These are phyloP conservation scores for Phyllotreta cruciferae DNA, from an alignment of 2,888 invertebrate species.

Conservation along the genomic window DNA sequence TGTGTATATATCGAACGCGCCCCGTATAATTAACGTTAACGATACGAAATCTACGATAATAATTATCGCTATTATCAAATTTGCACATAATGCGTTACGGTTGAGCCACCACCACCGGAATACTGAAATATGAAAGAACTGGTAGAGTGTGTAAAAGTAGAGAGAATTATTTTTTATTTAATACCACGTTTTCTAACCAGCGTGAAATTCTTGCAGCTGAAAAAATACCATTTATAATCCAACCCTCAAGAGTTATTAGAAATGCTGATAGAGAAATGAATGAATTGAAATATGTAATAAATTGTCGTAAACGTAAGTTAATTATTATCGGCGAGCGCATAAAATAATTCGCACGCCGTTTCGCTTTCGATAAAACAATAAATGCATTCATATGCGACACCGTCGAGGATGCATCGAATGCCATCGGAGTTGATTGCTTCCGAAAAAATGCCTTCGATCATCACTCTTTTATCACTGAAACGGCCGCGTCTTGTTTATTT, in stretches of 20 bases:
- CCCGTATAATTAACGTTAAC: conserved; percentile 16
- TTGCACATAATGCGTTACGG: conserved; percentile 56
- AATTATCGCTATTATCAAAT: conserved; percentile 57
- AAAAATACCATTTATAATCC: no score
- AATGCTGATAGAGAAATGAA: no score
- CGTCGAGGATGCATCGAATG: conserved; percentile 15
- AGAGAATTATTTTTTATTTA: no score
- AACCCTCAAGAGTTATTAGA: no score
- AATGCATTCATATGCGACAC: conserved; percentile 11
- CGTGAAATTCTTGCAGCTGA: no score
- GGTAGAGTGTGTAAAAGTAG: no score
- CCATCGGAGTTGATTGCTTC: conserved; percentile 23
- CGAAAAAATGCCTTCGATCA: conserved; percentile 27
- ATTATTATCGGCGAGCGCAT: neutral
- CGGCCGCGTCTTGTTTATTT: conserved; percentile 17
- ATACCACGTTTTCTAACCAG: no score
- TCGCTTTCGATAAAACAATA: conserved; percentile 10
- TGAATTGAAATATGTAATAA: no score
- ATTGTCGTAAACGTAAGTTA: no score
- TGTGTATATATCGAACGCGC: neutral
- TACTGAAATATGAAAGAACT: no score
- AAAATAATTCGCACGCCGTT: neutral
- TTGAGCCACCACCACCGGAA: conserved; percentile 41
- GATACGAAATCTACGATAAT: conserved; percentile 50
- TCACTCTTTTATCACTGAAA: conserved; percentile 26